Conservation (phyloP, 2,888 invertebrate species). For the Chromoteleia sp. region DNA sequence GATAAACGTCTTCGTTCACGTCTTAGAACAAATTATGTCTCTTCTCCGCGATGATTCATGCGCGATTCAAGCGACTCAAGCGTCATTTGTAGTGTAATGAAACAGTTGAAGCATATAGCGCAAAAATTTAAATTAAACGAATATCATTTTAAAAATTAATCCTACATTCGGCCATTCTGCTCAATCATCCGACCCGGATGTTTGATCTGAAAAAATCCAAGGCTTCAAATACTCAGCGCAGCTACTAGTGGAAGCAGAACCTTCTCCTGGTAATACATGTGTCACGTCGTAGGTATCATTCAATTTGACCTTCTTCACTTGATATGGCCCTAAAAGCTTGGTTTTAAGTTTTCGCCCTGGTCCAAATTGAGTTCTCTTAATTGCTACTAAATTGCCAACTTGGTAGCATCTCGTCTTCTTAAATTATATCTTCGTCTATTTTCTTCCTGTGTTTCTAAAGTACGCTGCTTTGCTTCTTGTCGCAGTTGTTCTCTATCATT, state of each 20-base stretch:
- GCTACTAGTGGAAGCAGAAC: slow-evolving; percentile 9
- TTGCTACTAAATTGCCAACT: slow-evolving; percentile 75
- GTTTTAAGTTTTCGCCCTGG: slow-evolving; percentile 72
- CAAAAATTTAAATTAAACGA: too few species aligned
- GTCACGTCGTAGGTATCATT: slow-evolving; percentile 53
- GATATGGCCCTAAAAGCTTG: slow-evolving; percentile 60
- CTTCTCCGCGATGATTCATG: too few species aligned
- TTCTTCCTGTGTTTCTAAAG: slow-evolving; percentile 12
- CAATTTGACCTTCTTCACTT: slow-evolving; percentile 1
- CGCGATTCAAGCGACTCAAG: too few species aligned
- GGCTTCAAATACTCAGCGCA: slow-evolving; percentile 41
- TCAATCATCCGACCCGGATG: slow-evolving; percentile 31
- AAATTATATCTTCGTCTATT: slow-evolving; percentile 6
- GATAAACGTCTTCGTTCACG: too few species aligned
- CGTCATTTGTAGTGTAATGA: too few species aligned
- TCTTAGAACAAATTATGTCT: too few species aligned
- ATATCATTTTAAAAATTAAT: too few species aligned
- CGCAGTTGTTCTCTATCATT: slow-evolving; percentile 15
- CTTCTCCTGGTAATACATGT: slow-evolving; percentile 4
- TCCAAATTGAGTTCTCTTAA: slow-evolving; percentile 72
- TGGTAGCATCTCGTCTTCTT: slow-evolving; percentile 13
- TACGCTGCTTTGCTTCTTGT: slow-evolving; percentile 13
- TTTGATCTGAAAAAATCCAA: slow-evolving; percentile 9
- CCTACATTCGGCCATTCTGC: slow-evolving; percentile 41
- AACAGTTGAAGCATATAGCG: too few species aligned